Conservation (phyloP, 1,140 invertebrate species). For the Gryon sp. region DNA sequence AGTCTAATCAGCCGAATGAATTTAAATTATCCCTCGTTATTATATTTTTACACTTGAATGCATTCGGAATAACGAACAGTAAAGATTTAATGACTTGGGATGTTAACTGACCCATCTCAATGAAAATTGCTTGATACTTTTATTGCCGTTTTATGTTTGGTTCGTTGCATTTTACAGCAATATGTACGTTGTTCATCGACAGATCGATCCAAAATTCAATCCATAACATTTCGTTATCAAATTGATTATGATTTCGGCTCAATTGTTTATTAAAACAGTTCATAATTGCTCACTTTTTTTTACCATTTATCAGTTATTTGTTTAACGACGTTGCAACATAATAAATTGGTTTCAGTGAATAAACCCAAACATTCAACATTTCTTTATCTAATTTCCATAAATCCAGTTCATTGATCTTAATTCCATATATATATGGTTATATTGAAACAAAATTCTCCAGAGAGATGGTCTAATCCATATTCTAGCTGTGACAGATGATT, state of each 20-base stretch:
- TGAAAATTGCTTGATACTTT: background rate
- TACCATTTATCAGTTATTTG: too few species aligned
- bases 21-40: constrained; percentile 1
- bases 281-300: too few species aligned
- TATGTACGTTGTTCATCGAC: too few species aligned
- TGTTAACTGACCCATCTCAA: constrained; percentile 4
- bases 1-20: background rate
- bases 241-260: too few species aligned
- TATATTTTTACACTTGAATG: constrained; percentile 5
- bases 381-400: constrained; percentile 1
- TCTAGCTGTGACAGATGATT: constrained; percentile 44
- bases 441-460: constrained; percentile 25
- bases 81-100: background rate
- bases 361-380: too few species aligned
- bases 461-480: constrained; percentile 24
- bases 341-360: too few species aligned
- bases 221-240: too few species aligned
- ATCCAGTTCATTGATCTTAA: constrained; percentile 9
- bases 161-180: too few species aligned
- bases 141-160: too few species aligned
- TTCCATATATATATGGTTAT: constrained; percentile 2
- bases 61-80: constrained; percentile 2
- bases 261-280: too few species aligned
- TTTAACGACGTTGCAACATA: too few species aligned
- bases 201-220: too few species aligned